These are phyloP conservation scores for Drosophila nikananu DNA, from an alignment of 1,140 invertebrate species.

Conservation along the genomic window DNA sequence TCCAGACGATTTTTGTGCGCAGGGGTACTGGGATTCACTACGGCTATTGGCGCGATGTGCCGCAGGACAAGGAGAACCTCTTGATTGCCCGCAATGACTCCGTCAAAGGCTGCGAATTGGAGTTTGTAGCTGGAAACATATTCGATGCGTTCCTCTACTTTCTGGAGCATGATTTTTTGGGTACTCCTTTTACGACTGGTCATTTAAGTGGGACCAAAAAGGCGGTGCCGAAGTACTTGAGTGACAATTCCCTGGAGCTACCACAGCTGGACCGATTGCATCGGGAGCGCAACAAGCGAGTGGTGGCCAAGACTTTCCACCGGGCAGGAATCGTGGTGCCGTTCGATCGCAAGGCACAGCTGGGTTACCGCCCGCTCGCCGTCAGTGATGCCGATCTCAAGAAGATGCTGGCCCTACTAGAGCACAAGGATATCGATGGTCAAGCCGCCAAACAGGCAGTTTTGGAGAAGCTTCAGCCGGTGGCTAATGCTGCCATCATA, in stretches of 20 bases:
- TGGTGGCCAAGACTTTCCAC: conserved; percentile 93
- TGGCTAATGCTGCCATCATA: conserved; percentile 88
- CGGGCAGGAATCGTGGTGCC: conserved; percentile 95
- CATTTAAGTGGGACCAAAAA: conserved; percentile 87
- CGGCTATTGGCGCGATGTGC: conserved; percentile 95
- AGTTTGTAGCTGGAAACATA: conserved; percentile 91
- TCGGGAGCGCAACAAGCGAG: conserved; percentile 88
- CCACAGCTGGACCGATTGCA: conserved; percentile 60
- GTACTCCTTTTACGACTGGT: conserved; percentile 89
- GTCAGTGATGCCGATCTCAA: conserved; percentile 92
- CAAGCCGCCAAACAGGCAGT: conserved; percentile 87
- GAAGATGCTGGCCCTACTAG: conserved; percentile 90
- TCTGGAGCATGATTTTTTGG: conserved; percentile 88
- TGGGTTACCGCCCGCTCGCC: conserved; percentile 92
- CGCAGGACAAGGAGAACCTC: conserved; percentile 89
- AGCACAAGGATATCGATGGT: conserved; percentile 86
- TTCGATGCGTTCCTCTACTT: conserved; percentile 92
- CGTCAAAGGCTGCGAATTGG: conserved; percentile 89
- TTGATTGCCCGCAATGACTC: conserved; percentile 92
- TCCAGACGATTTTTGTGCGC: conserved; percentile 92
- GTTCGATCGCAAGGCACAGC: conserved; percentile 91
- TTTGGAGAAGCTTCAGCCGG: conserved; percentile 90
- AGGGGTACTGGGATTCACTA: conserved; percentile 91
- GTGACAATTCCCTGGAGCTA: conserved; percentile 87
- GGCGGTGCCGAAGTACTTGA: conserved; percentile 88